These are phyloP conservation scores for Philonicus albiceps DNA, from an alignment of 2,888 invertebrate genomes.

Conservation along the genomic window DNA sequence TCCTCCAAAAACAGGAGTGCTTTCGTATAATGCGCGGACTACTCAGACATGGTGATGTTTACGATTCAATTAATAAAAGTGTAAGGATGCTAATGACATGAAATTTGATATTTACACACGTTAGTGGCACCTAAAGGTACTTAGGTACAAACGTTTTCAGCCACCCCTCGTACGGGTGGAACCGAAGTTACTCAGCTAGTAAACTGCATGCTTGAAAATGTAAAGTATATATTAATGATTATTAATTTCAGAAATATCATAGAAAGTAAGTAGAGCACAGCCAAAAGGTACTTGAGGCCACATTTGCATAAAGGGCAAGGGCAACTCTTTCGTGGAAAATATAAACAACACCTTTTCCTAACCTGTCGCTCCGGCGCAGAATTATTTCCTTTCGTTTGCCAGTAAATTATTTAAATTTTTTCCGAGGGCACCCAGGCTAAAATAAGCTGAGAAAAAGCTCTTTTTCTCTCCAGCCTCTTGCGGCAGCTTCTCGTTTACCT, in stretches of 20 bases:
- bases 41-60: no score
- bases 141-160: no score
- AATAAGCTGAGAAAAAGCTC: background rate
- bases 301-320: background rate
- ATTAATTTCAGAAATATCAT: background rate
- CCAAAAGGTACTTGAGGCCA: background rate
- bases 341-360: background rate
- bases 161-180: no score
- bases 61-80: no score
- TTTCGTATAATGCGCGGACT: no score
- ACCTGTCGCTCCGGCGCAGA: background rate
- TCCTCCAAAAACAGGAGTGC: no score
- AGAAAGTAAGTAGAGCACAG: background rate
- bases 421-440: background rate
- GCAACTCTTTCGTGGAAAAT: background rate
- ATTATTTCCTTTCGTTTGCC: background rate
- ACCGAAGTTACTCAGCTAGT: no score
- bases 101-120: no score
- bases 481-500: background rate
- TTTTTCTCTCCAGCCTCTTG: background rate
- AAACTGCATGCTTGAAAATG: no score
- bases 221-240: background rate
- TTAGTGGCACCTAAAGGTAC: no score
- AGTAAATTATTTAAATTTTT: background rate
- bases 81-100: no score